These are phyloP conservation scores for Mercenaria mercenaria DNA, from an alignment of 1,140 invertebrate species.

Conservation along the genomic window DNA sequence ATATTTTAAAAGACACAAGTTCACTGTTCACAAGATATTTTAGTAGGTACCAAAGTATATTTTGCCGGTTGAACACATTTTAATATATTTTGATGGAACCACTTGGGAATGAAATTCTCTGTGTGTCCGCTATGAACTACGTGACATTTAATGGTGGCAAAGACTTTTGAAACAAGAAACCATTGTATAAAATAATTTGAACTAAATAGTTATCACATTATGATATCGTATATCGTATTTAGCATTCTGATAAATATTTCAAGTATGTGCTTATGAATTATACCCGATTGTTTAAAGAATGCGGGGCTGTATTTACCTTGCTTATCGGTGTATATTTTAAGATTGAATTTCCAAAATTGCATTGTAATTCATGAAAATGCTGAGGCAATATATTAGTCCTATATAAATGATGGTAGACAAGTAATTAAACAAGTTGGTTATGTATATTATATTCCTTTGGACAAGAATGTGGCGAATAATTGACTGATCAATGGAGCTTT, in stretches of 20 bases:
- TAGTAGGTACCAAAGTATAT: no score
- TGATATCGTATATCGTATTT: background rate
- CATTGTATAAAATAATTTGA: background rate
- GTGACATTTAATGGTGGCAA: background rate
- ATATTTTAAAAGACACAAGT: no score
- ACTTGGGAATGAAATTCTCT: no score
- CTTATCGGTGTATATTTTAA: conserved; percentile 19
- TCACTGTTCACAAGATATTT: no score
- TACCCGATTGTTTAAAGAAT: conserved; percentile 9
- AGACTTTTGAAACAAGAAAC: background rate
- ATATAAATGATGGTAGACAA: conserved; percentile 13
- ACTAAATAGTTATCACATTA: background rate
- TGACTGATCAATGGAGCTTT: conserved; percentile 10
- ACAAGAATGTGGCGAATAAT: conserved; percentile 16
- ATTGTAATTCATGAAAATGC: conserved; percentile 16
- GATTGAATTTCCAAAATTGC: conserved; percentile 29
- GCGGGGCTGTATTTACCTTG: background rate
- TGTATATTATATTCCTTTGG: background rate
- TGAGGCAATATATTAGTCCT: background rate
- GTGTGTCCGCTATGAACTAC: background rate
- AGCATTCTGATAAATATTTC: conserved; percentile 14
- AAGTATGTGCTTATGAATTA: conserved; percentile 30
- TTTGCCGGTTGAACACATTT: no score
- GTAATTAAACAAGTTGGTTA: background rate
- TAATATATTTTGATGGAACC: no score